Evolutionary conservation across 2,113 vertebrate genomes (phyloP).

Genomic region (Peromyscus californicus): DNA sequence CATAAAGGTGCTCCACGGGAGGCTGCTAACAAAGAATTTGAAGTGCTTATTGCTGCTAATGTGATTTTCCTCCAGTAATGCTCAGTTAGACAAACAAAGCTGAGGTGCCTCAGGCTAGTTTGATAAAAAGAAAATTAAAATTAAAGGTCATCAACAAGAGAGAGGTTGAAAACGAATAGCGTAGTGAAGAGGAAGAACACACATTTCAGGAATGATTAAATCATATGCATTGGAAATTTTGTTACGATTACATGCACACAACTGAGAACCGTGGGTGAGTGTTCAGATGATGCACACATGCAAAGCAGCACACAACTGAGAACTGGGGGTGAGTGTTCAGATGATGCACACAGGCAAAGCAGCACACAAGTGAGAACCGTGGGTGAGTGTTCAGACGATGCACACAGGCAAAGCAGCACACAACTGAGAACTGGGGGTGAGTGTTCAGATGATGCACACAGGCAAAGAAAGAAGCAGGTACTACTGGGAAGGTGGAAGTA

Average conservation of each 20-base stretch:
- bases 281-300: too few species aligned
- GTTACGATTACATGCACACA: neutral
- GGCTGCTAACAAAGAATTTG: neutral
- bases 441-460: neutral
- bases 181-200: neutral
- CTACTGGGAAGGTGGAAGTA: neutral
- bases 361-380: neutral
- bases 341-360: too few species aligned
- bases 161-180: neutral
- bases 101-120: neutral
- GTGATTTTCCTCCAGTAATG: neutral
- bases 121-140: conserved; percentile 21
- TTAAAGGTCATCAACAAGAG: neutral
- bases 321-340: neutral
- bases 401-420: neutral
- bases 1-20: neutral
- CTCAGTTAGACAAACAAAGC: neutral
- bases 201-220: neutral
- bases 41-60: neutral
- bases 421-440: neutral
- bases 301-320: neutral
- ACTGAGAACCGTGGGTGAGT: neutral
- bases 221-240: neutral
- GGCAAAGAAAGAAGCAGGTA: neutral
- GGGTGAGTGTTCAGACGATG: neutral